Evolutionary conservation across 2,797 vertebrate species (phyloP).

Genomic region (Bradypodion ventrale): DNA sequence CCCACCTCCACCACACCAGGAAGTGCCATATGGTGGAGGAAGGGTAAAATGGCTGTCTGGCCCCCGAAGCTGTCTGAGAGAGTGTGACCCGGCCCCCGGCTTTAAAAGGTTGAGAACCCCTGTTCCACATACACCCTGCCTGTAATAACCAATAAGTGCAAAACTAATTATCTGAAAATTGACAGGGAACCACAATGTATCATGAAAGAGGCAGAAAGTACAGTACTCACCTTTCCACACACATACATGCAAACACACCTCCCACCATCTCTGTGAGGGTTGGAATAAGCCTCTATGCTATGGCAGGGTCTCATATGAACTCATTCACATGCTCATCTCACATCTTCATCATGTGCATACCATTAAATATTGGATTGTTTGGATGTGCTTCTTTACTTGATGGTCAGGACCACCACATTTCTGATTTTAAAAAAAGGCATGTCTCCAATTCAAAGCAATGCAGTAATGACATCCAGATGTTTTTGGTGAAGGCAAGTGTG

Average conservation of each 20-base stretch:
- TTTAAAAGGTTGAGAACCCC: no score
- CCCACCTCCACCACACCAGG: no score
- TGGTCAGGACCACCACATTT: conserved; percentile 3
- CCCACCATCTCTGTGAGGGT: background rate
- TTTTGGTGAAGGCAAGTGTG: background rate
- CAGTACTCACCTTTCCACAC: background rate
- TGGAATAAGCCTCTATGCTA: background rate
- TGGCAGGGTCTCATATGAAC: background rate
- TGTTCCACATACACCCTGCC: no score
- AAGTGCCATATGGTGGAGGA: no score
- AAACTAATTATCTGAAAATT: background rate
- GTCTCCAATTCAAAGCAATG: conserved; percentile 2
- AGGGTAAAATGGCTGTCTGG: no score
- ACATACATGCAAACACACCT: no score
- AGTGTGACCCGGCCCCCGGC: no score
- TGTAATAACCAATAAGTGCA: background rate
- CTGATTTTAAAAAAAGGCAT: conserved; percentile 13
- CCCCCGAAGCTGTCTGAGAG: no score
- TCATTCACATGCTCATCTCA: background rate
- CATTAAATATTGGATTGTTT: conserved; percentile 23
- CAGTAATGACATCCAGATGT: conserved; percentile 1
- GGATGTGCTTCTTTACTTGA: conserved; percentile 8
- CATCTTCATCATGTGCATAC: background rate
- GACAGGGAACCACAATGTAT: background rate
- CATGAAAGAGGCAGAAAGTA: background rate